These are phyloP conservation scores for Eufriesea mexicana DNA, from an alignment of 1,140 invertebrate genomes.

Conservation along the genomic window DNA sequence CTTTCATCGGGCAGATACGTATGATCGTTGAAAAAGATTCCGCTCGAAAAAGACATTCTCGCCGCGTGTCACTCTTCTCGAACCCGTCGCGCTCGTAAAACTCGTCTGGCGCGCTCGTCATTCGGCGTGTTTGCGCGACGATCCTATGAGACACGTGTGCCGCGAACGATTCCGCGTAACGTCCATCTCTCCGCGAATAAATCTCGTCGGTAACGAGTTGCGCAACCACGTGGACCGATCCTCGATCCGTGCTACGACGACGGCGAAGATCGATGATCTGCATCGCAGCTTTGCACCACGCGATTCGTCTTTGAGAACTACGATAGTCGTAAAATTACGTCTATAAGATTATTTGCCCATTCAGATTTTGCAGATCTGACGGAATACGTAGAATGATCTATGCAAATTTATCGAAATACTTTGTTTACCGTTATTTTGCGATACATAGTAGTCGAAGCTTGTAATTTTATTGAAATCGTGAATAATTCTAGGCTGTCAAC, in stretches of 20 bases:
- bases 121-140: conserved; percentile 42
- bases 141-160: background rate
- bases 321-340: no score
- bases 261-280: background rate
- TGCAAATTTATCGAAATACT: no score
- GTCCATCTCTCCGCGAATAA: background rate
- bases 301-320: no score
- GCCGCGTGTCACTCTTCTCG: background rate
- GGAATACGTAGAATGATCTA: no score
- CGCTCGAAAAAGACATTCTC: conserved; percentile 9
- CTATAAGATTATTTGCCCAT: no score
- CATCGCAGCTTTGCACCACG: no score
- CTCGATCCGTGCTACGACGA: background rate
- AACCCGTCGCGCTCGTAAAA: conserved; percentile 27
- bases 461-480: no score
- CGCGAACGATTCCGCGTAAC: background rate
- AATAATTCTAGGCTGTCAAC: no score
- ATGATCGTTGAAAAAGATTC: conserved; percentile 50
- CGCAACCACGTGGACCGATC: background rate
- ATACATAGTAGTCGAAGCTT: no score
- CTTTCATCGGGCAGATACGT: conserved; percentile 34
- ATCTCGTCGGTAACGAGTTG: conserved; percentile 18
- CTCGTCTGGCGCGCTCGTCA: conserved; percentile 50
- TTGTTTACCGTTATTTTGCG: no score
- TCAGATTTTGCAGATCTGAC: no score